phyloP scores from a whole-genome alignment of 1,140 invertebrate genomes.

The Dysdera silvatica region DNA sequence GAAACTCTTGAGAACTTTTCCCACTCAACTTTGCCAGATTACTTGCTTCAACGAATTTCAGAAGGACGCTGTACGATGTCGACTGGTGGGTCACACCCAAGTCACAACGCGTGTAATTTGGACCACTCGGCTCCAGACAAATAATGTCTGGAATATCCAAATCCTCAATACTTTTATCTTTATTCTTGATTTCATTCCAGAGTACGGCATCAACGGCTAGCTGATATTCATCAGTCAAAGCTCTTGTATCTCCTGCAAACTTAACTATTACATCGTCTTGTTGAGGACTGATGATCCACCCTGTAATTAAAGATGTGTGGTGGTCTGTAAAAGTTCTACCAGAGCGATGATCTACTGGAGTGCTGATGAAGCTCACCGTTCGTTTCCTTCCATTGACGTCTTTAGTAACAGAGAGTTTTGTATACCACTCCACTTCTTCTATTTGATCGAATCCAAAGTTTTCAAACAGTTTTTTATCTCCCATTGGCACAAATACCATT shows the following conservation, averaged over 20 bases:
- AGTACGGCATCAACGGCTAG: conserved; percentile 12
- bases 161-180: not conserved
- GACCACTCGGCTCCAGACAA: conserved; percentile 21
- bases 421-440: conserved; percentile 21
- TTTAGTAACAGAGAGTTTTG: conserved; percentile 6
- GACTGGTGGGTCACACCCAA: conserved; percentile 23
- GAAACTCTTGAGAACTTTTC: not conserved
- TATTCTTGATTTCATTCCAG: conserved; percentile 14
- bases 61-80: conserved; percentile 8
- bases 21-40: conserved; percentile 9
- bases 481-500: conserved; percentile 14
- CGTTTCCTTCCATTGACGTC: not conserved
- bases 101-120: conserved; percentile 18
- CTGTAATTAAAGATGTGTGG: conserved; percentile 15
- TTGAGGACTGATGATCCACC: conserved; percentile 6
- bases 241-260: conserved; percentile 14
- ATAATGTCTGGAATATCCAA: conserved; percentile 5
- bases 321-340: conserved; percentile 6
- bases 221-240: conserved; percentile 19
- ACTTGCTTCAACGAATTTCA: conserved; percentile 12
- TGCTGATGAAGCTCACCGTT: not conserved
- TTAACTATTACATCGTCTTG: conserved; percentile 11
- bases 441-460: conserved; percentile 3
- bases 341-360: conserved; percentile 17
- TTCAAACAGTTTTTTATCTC: conserved; percentile 21